A percentile compares a stretch with the other conserved stretches of the same genome.
phyloP scores from a whole-genome alignment of 2,888 invertebrate genomes.

The Tinea trinotella region DNA sequence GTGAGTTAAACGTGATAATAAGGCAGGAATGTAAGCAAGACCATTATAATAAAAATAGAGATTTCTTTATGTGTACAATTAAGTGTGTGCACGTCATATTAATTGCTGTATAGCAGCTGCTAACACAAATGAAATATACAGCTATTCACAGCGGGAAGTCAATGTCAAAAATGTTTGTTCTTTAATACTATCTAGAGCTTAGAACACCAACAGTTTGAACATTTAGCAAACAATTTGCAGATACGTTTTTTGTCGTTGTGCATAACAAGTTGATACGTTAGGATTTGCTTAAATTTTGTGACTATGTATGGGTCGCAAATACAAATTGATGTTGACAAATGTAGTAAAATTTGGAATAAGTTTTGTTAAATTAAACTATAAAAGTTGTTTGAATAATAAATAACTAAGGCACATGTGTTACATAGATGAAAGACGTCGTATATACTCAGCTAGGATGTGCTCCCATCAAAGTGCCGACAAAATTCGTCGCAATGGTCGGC shows the following conservation, averaged over 20 bases:
- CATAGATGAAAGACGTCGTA: slow-evolving; percentile 4
- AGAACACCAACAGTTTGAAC: not conserved
- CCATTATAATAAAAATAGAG: slow-evolving; percentile 58
- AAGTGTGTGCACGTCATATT: slow-evolving; percentile 52
- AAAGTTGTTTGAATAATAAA: not conserved
- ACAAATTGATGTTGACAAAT: not conserved
- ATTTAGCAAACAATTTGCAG: not conserved
- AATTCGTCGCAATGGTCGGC: slow-evolving; percentile 35
- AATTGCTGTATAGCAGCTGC: slow-evolving; percentile 52
- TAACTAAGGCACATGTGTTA: slow-evolving; percentile 3
- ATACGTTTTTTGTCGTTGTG: too few relatives aligned
- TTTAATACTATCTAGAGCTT: not conserved
- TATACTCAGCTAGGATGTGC: slow-evolving; percentile 4
- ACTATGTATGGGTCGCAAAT: not conserved
- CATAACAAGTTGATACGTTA: too few relatives aligned
- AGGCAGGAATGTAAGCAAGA: slow-evolving; percentile 65
- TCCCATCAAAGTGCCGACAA: slow-evolving; percentile 44
- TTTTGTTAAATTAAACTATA: too few relatives aligned
- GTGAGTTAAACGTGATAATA: slow-evolving; percentile 62
- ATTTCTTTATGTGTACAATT: slow-evolving; percentile 62
- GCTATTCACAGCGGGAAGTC: slow-evolving; percentile 32
- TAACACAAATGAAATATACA: slow-evolving; percentile 42
- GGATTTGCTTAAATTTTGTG: not conserved
- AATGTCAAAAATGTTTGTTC: slow-evolving; percentile 2
- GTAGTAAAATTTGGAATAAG: too few relatives aligned